phyloP scores from a whole-genome alignment of 2,888 invertebrate species.

The Cyclophora albipunctata region DNA sequence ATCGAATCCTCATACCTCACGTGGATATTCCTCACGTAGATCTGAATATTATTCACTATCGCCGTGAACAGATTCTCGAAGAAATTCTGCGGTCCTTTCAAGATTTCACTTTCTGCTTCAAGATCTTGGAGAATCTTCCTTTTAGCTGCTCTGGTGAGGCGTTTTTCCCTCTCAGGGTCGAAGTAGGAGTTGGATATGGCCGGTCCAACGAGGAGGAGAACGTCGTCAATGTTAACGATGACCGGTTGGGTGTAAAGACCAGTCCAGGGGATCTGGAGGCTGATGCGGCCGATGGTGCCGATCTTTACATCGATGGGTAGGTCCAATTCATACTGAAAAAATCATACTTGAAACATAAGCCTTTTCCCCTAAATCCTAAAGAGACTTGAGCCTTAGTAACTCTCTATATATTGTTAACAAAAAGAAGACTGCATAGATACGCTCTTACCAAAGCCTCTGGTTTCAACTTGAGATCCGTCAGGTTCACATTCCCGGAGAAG shows the following conservation, averaged over 20 bases:
- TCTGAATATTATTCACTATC: conserved; percentile 86
- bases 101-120: conserved; percentile 74
- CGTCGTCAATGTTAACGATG: conserved; percentile 83
- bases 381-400: too few relatives aligned
- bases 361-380: too few relatives aligned
- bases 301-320: conserved; percentile 88
- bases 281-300: conserved; percentile 85
- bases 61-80: conserved; percentile 84
- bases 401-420: background rate
- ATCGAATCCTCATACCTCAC: conserved; percentile 86
- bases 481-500: conserved; percentile 86
- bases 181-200: conserved; percentile 79
- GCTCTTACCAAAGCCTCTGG: conserved; percentile 85
- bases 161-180: conserved; percentile 83
- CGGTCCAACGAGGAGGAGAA: conserved; percentile 85
- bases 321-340: conserved; percentile 84
- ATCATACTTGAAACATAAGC: background rate
- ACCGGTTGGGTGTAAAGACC: conserved; percentile 84
- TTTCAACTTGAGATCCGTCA: conserved; percentile 84
- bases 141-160: conserved; percentile 82
- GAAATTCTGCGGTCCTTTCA: conserved; percentile 79
- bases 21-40: conserved; percentile 85
- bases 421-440: background rate
- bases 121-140: conserved; percentile 80
- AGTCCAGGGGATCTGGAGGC: conserved; percentile 86